phyloP scores from a whole-genome alignment of 1,140 invertebrate genomes.

The Trachelipus rathkii region DNA sequence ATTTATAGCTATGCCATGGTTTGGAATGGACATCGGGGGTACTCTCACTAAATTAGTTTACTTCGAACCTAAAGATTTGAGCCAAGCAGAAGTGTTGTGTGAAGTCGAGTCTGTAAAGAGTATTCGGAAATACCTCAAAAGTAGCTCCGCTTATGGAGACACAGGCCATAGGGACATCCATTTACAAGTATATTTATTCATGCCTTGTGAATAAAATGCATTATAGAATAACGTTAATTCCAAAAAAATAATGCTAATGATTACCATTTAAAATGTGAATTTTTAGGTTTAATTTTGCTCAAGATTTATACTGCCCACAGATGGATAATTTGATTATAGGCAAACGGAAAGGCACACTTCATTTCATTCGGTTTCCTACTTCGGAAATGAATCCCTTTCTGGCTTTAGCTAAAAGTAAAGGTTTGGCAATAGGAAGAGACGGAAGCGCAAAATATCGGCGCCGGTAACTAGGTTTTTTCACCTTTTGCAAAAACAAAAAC shows the following conservation, averaged over 20 bases:
- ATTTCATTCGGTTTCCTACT: constrained; percentile 97
- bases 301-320: no score
- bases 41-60: constrained; percentile 96
- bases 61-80: constrained; percentile 92
- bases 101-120: constrained; percentile 83
- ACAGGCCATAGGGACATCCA: constrained; percentile 89
- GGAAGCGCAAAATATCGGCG: no score
- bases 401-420: constrained; percentile 86
- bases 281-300: not conserved
- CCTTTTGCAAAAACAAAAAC: no score
- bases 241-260: not conserved
- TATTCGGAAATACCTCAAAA: constrained; percentile 87
- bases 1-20: constrained; percentile 85
- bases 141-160: constrained; percentile 92
- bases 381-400: constrained; percentile 92
- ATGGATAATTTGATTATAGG: constrained; percentile 87
- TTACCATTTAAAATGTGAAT: not conserved
- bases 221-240: not conserved
- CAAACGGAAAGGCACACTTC: constrained; percentile 78
- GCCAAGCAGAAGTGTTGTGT: constrained; percentile 62
- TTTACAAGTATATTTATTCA: constrained; percentile 64
- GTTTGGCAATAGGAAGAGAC: no score
- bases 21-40: constrained; percentile 99
- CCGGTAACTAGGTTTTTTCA: no score
- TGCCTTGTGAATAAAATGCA: no score